Conservation (phyloP, 2,113 vertebrate species). For the Oxyruncus cristatus region DNA sequence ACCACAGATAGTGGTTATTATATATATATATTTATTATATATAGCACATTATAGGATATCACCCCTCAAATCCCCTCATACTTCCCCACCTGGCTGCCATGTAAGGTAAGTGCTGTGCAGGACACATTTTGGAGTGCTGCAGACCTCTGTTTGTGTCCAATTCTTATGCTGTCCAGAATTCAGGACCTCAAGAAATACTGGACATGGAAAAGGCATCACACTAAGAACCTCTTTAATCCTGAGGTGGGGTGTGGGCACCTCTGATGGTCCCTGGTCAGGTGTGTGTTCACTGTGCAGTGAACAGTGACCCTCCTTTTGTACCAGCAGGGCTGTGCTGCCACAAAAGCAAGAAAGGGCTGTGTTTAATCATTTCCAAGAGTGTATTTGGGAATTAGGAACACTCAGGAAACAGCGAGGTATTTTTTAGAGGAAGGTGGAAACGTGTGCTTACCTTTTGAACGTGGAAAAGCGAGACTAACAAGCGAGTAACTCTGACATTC, state of each 20-base stretch:
- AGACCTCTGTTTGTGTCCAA: not conserved
- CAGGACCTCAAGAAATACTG: not conserved
- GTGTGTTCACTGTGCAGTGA: not conserved
- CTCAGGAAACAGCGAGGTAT: accelerated
- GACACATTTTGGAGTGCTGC: not conserved
- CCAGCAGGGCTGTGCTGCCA: not conserved
- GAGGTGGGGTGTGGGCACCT: not conserved
- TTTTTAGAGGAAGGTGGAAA: not conserved
- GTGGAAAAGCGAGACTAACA: not conserved
- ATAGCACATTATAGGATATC: too few relatives aligned
- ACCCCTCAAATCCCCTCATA: not conserved
- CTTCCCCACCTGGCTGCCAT: accelerated
- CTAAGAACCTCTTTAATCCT: not conserved
- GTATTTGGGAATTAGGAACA: not conserved
- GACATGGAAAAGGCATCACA: not conserved
- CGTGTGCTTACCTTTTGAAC: not conserved
- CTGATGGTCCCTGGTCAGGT: not conserved
- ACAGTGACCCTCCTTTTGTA: not conserved
- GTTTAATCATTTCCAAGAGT: accelerated
- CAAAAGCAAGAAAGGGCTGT: not conserved
- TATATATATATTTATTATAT: too few relatives aligned
- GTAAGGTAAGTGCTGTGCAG: not conserved
- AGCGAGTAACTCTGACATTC: not conserved
- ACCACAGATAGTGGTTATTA: too few relatives aligned
- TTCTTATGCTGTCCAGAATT: not conserved